These are phyloP conservation scores for Hydropotes inermis DNA, from an alignment of 2,113 vertebrate genomes.

Conservation along the genomic window DNA sequence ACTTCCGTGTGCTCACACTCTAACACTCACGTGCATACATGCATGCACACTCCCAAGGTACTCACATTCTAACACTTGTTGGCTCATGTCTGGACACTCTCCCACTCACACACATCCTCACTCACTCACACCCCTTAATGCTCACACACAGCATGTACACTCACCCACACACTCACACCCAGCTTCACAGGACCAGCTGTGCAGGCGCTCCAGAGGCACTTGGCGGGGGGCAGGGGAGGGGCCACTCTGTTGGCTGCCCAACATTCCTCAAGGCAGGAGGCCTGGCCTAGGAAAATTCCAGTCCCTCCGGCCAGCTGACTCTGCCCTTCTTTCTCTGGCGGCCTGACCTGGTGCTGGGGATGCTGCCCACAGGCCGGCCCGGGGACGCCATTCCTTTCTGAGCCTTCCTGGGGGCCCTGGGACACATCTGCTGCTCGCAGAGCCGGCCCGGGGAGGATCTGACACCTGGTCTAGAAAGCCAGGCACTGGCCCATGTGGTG, in stretches of 20 bases:
- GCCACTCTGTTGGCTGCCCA: rapidly evolving
- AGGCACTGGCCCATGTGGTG: not conserved
- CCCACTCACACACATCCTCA: not conserved
- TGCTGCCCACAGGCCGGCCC: rapidly evolving
- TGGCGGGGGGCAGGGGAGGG: rapidly evolving
- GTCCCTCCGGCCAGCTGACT: not conserved
- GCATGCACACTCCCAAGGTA: not conserved
- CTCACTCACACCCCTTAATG: not conserved
- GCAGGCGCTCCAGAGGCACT: not conserved
- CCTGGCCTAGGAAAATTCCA: not conserved
- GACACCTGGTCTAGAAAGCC: not conserved
- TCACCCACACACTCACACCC: rapidly evolving
- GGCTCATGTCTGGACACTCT: not conserved
- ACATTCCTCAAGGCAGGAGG: not conserved
- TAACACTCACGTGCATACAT: not conserved
- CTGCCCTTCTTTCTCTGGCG: not conserved
- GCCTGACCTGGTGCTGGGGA: not conserved
- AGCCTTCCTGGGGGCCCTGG: not conserved
- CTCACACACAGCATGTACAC: not conserved
- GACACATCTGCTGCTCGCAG: not conserved
- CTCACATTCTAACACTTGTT: not conserved
- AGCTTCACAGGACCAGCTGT: not conserved
- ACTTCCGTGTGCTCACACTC: not conserved
- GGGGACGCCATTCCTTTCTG: not conserved
- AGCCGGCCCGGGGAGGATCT: not conserved